Base-by-base conservation (phyloP, 1,140 invertebrate species). In the Cydia amplana region DNA sequence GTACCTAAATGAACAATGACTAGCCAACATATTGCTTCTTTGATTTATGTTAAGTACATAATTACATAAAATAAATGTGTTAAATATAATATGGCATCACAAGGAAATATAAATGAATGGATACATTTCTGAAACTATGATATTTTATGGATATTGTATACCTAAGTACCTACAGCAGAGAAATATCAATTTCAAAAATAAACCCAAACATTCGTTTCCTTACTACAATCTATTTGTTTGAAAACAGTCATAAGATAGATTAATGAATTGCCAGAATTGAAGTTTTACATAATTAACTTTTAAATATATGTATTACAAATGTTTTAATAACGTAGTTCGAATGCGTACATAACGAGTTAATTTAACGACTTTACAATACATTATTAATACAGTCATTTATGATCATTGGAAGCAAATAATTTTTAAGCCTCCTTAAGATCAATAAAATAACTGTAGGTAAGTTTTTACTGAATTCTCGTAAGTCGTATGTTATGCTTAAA, bases 21-120 rank as follows among this genome's bases (percentile, higher is more conserved):
- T 70, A 70, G 65, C 28, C 20, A 70, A 67, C 43, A 70, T 70
- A 70, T 70, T 70, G 65, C 32, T 36, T 67, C 14, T 67, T 60
- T 60, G 9, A 0, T 23, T 70, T n/a, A 70, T 18, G 16, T 36
- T 70, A 70, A 70, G 65, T 70, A 70, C 65, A 36, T 36, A 18
- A 55, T 20, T 18, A 55, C 5, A 23, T 60, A 60, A 18, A 23
- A 7, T 23, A 60, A 60, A 60, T n/a, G n/a, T 51, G 49, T n/a
- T 51, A 51, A 51, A 51, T 51, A 51, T 51, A 51, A 51, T 51
- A 51, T 51, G 49, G n/a, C 49, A 51, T 51, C n/a, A 51, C 49
- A 14, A 2, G 49, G n/a, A 14, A 51, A 46, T 1, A 46, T 7
- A 46, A 16, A n/a, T 51, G 49, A 51, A 51, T 12, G 16, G n/a